Conservation (phyloP, 2,113 vertebrate genomes). For the Lasiurus cinereus region DNA sequence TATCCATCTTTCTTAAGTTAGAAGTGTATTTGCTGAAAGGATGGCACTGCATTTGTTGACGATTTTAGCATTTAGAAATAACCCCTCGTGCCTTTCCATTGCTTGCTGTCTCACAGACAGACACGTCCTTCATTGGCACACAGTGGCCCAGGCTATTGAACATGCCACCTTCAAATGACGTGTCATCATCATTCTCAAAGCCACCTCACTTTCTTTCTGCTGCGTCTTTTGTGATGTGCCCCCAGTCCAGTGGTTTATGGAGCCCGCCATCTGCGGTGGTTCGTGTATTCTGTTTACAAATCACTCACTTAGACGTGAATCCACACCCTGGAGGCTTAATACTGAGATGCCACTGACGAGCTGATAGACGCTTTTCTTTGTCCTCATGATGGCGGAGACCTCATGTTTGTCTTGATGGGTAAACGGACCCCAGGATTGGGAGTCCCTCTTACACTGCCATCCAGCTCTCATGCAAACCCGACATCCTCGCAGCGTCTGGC, state of each 20-base stretch:
- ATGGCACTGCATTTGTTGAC: not conserved
- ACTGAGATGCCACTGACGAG: not conserved
- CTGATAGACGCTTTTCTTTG: not conserved
- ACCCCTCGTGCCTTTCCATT: not conserved
- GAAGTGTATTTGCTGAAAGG: not conserved
- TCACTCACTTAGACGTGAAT: not conserved
- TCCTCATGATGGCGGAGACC: not conserved
- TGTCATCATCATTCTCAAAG: not conserved
- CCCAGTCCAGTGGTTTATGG: slow-evolving; percentile 19
- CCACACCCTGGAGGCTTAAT: not conserved
- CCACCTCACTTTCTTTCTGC: slow-evolving; percentile 8
- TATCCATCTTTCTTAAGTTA: slow-evolving; percentile 40
- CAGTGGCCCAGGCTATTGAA: not conserved
- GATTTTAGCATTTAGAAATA: not conserved
- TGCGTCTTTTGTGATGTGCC: not conserved
- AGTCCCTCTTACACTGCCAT: not conserved
- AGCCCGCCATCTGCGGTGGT: not conserved
- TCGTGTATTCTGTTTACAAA: not conserved
- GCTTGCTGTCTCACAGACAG: not conserved
- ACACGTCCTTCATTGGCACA: not conserved
- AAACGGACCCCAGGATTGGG: not conserved
- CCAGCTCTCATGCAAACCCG: not conserved
- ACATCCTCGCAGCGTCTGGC: not conserved
- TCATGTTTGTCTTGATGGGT: not conserved
- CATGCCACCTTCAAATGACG: not conserved